Conservation (phyloP, 2,888 invertebrate species). For the Leucoma salicis region DNA sequence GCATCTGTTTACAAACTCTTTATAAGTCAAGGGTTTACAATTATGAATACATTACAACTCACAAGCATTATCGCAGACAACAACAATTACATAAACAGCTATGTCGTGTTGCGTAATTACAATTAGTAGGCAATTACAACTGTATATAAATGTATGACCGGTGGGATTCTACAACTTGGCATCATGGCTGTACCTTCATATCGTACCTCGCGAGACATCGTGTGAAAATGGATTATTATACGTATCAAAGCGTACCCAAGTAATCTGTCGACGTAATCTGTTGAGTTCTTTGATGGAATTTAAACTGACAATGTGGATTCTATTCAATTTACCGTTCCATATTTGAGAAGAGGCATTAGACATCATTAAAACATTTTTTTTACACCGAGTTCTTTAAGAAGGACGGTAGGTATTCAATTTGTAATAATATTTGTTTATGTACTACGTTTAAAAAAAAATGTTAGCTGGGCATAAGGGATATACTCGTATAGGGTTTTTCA, state of each 20-base stretch:
- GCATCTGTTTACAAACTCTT: constrained; percentile 33
- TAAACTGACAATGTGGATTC: constrained; percentile 1
- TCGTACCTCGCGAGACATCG: constrained; percentile 10
- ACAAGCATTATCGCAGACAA: constrained; percentile 30
- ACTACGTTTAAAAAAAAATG: too few species aligned
- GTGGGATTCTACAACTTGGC: constrained; percentile 13
- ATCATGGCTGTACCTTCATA: constrained; percentile 17
- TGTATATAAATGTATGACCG: constrained; percentile 48
- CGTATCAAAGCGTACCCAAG: constrained; percentile 12
- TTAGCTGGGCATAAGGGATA: too few species aligned
- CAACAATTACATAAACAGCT: constrained; percentile 61
- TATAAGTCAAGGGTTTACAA: too few species aligned
- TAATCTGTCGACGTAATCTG: constrained; percentile 17
- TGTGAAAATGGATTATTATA: constrained; percentile 33
- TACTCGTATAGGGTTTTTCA: too few species aligned
- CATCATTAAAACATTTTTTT: too few species aligned
- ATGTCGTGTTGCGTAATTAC: constrained; percentile 57
- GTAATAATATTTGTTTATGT: too few species aligned
- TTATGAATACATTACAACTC: constrained; percentile 21
- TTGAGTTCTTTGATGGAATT: constrained; percentile 11
- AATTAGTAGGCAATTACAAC: constrained; percentile 64
- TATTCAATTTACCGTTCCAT: not conserved
- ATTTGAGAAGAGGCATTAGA: too few species aligned
- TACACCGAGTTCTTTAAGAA: too few species aligned
- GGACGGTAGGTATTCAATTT: too few species aligned